Conservation (phyloP, 2,888 invertebrate species). For the Diadegma fenestrale region DNA sequence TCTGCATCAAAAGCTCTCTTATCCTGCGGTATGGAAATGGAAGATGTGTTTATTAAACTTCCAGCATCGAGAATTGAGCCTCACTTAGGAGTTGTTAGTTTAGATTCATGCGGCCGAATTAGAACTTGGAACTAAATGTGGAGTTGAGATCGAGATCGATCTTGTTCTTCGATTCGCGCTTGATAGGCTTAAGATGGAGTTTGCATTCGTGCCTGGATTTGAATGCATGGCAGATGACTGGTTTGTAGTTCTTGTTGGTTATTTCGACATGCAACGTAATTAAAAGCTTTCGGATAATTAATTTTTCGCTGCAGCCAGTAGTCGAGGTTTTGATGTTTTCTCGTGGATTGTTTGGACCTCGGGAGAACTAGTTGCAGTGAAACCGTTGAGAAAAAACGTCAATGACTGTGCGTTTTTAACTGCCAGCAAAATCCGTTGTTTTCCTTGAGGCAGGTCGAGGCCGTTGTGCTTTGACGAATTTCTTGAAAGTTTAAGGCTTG, state of each 20-base stretch:
- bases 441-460: no score
- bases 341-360: no score
- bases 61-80: not conserved
- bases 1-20: not conserved
- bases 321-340: no score
- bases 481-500: no score
- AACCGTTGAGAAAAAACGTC: no score
- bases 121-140: not conserved
- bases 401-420: no score
- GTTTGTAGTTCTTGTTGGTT: not conserved
- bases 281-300: not conserved
- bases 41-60: not conserved
- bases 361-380: no score
- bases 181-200: not conserved
- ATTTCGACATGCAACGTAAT: not conserved
- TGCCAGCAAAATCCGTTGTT: no score
- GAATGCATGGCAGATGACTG: not conserved
- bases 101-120: not conserved
- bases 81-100: not conserved
- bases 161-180: not conserved
- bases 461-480: no score
- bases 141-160: not conserved
- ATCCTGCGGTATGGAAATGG: not conserved
- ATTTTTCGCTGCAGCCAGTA: no score
- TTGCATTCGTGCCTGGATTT: not conserved